Evolutionary conservation across 2,113 vertebrate genomes (phyloP), one percentile per base, ranked within the genome.

Genomic region (Erinaceus europaeus): DNA sequence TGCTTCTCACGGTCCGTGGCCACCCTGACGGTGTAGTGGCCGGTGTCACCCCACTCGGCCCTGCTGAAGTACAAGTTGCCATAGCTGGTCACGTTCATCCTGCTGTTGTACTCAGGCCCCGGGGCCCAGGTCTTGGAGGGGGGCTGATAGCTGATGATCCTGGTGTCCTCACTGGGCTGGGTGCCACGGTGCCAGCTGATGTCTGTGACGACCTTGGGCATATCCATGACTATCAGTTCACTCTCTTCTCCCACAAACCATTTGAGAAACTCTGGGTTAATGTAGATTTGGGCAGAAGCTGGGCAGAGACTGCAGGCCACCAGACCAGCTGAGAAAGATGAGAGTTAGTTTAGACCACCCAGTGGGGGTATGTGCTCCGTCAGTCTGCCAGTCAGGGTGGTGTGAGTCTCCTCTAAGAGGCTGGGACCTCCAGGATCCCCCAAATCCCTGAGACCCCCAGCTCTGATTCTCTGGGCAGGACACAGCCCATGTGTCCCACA

Each of bases 111-210:
- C 78, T 21, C 8, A n/a, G 90, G 86, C 29, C 90, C 72, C 0
- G 17, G 1, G 13, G 8, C 12, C 62, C 10, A 17, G 46, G 52
- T 21, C 2, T 12, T 6, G 4, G 38, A 65, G 25, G 50, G 25
- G 20, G 38, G 23, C 1, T 8, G 21, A 34, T 79, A 57, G 83
- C 83, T 90, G 18, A 90, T 6, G 20, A 93, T 91, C 77, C 75
- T 69, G 23, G 55, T 78, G 2, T 9, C 67, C 0, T 1, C 21
- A 25, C 6, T 69, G 53, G 55, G 61, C 0, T 52, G 12, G 0
- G 2, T 4, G 6, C 83, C 83, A 2, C 14, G 46, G 20, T 84
- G 18, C 90, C 82, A 93, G 57, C 72, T 64, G 34, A 78, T 86
- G 7, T 68, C 65, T 23, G 27, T 18, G 77, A 20, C 86, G 8